A percentile compares a stretch with the other conserved stretches of the same genome.
These are phyloP conservation scores for Scaptomyza pallida DNA, from an alignment of 1,140 invertebrate species.

Conservation along the genomic window DNA sequence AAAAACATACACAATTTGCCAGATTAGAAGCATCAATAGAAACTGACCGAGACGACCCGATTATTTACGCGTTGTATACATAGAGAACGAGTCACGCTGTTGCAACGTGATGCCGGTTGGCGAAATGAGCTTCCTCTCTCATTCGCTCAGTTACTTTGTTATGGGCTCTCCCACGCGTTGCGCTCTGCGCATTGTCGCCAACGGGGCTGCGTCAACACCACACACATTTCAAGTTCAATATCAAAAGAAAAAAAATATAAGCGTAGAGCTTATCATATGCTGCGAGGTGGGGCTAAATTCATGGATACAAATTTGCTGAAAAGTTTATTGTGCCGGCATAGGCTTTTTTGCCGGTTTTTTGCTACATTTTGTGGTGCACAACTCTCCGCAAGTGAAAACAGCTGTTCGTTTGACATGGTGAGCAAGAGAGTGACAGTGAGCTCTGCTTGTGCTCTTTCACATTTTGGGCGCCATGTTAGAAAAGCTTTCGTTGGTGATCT, in stretches of 20 bases:
- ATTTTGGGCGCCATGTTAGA: slow-evolving; percentile 28
- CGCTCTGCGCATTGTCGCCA: slow-evolving; percentile 5
- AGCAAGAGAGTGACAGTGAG: slow-evolving; percentile 19
- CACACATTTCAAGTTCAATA: slow-evolving; percentile 50
- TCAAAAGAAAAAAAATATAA: slow-evolving; percentile 16
- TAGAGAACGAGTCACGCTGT: slow-evolving; percentile 49
- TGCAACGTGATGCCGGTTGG: slow-evolving; percentile 60
- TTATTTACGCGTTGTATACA: background rate
- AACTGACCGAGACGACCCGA: slow-evolving; percentile 19
- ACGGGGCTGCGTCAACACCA: slow-evolving; percentile 9
- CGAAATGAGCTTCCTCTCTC: slow-evolving; percentile 1
- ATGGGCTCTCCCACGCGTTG: slow-evolving; percentile 3
- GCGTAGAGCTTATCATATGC: slow-evolving; percentile 22
- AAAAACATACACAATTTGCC: slow-evolving; percentile 28
- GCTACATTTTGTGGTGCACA: slow-evolving; percentile 7
- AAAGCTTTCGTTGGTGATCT: slow-evolving; percentile 37
- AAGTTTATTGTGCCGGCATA: slow-evolving; percentile 29
- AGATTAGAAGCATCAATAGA: slow-evolving; percentile 34
- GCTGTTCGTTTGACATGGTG: slow-evolving; percentile 25
- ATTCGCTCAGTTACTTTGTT: slow-evolving; percentile 5
- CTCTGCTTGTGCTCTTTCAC: slow-evolving; percentile 5
- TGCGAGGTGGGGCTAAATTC: slow-evolving; percentile 24
- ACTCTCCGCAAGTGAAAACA: slow-evolving; percentile 9
- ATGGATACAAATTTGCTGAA: slow-evolving; percentile 3
- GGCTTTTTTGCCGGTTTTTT: slow-evolving; percentile 52